Conservation (phyloP, 2,797 vertebrate genomes). For the Enteromius mattozi region DNA sequence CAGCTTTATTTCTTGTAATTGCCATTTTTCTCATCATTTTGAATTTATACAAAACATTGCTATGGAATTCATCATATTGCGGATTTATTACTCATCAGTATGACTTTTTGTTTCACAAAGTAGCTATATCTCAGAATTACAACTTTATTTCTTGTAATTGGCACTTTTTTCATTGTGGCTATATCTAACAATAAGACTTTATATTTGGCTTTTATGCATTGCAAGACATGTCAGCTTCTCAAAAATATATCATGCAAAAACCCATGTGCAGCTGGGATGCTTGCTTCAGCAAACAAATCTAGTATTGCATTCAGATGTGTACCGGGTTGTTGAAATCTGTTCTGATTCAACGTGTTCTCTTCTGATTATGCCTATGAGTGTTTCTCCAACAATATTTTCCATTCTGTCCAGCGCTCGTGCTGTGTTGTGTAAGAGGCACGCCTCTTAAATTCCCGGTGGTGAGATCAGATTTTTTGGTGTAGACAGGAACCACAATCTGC, state of each 20-base stretch:
- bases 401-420: slow-evolving; percentile 24
- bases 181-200: background rate
- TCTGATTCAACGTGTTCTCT: background rate
- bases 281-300: background rate
- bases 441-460: slow-evolving; percentile 52
- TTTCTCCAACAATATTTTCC: slow-evolving; percentile 54
- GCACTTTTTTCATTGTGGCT: background rate
- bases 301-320: slow-evolving; percentile 19
- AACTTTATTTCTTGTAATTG: background rate
- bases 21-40: background rate
- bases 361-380: slow-evolving; percentile 1
- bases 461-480: slow-evolving; percentile 52
- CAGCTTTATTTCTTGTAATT: background rate
- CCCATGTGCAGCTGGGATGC: background rate
- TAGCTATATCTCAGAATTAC: background rate
- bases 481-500: slow-evolving; percentile 40
- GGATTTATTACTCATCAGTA: background rate
- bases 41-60: background rate
- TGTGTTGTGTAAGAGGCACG: slow-evolving; percentile 55
- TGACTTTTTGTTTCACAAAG: background rate
- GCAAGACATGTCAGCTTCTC: background rate
- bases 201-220: background rate
- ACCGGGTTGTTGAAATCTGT: background rate
- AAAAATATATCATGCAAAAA: background rate
- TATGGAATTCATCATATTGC: background rate